Base-by-base conservation (phyloP, 2,797 vertebrate genomes). In the Phalloptychus januarius region DNA sequence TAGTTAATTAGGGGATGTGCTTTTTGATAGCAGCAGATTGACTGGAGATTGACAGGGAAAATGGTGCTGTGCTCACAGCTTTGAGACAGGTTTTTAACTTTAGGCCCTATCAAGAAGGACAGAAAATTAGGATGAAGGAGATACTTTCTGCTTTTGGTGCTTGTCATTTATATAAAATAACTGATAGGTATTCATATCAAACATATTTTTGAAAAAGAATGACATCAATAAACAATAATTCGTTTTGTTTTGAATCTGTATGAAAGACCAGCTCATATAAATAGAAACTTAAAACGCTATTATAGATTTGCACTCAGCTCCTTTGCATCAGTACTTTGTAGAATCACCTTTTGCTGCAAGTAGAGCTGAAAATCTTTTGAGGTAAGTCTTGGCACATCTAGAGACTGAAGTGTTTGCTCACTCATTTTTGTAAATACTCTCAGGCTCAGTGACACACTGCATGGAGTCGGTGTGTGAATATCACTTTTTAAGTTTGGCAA, bases 1-100 rank as follows among this genome's bases (percentile, higher is more conserved):
- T 90, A 94, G 93, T 93, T 94, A 93, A 95, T 95, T 95, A 94
- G 92, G 93, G 92, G 93, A 94, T 94, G 94, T 91, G 90, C 90
- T 92, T 92, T 95, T 94, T 89, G 92, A 94, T 82, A 86, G 80
- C 76, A 50, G 76, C 5, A 73, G 85, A 89, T 78, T 88, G 89
- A 90, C 86, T 77, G 80, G 69, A 83, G 82, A 87, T 81, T 89
- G 89, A 91, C 81, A 91, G 70, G 87, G 82, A 85, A 87, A 92
- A 90, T 76, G 63, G 83, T 71, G 23, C 40, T 48, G 79, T 87
- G 77, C 79, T 50, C 25, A 77, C 67, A 38, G 82, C 85, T 71
- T 80, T 89, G 78, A 82, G 52, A 31, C 79, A 75, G 79, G 40
- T 40, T 78, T 84, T 81, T 40, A 80, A 69, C 71, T 78, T 77